These are phyloP conservation scores for Anolis apletophallus DNA, from an alignment of 2,797 vertebrate genomes.

Conservation along the genomic window DNA sequence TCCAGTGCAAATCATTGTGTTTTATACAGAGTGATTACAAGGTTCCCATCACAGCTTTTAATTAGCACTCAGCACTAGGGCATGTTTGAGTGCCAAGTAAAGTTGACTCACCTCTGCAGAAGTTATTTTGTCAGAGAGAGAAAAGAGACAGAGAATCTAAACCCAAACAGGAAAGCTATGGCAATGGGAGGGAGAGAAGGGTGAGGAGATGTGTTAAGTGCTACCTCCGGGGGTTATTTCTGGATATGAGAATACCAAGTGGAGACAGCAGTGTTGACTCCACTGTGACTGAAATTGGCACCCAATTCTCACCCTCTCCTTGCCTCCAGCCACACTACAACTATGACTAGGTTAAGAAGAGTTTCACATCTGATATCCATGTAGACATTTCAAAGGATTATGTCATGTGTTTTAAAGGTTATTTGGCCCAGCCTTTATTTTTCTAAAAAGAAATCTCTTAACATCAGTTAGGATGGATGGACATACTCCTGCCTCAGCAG, in stretches of 20 bases:
- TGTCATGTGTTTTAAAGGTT: background rate
- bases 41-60: background rate
- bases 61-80: background rate
- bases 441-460: background rate
- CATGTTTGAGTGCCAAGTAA: background rate
- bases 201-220: accelerated
- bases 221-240: constrained; percentile 12
- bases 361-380: background rate
- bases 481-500: background rate
- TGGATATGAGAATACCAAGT: constrained; percentile 26
- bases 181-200: background rate
- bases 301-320: background rate
- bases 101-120: constrained; percentile 26
- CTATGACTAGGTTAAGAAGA: accelerated
- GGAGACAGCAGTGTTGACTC: constrained; percentile 6
- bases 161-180: background rate
- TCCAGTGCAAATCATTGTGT: background rate
- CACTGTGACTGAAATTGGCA: background rate
- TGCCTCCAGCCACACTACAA: background rate
- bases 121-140: background rate
- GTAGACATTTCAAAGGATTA: background rate
- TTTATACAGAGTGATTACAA: constrained; percentile 9
- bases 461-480: background rate
- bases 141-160: constrained; percentile 3
- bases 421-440: background rate